These are phyloP conservation scores for Lontra canadensis DNA, from an alignment of 2,113 vertebrate genomes.

Conservation along the genomic window DNA sequence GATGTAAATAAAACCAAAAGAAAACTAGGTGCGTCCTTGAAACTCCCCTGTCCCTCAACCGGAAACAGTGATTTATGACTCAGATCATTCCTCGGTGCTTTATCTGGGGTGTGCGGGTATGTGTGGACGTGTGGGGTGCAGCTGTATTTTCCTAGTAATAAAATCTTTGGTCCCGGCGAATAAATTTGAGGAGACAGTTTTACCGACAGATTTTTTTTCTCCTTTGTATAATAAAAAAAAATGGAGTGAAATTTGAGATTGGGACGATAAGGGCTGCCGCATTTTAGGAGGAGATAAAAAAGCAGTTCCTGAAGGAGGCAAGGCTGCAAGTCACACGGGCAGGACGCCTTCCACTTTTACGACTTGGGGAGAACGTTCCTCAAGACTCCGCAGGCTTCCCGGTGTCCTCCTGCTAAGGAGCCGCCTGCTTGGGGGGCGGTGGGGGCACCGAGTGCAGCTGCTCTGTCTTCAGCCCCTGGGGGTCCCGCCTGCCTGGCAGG, in stretches of 20 bases:
- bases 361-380: background rate
- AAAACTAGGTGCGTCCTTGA: constrained; percentile 67
- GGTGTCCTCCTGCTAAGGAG: background rate
- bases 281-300: constrained; percentile 72
- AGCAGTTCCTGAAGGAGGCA: background rate
- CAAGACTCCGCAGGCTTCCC: background rate
- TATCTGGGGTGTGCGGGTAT: constrained; percentile 23
- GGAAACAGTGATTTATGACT: constrained; percentile 60
- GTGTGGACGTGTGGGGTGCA: background rate
- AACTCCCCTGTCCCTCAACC: constrained; percentile 31
- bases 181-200: constrained; percentile 81
- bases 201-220: constrained; percentile 71
- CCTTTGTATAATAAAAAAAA: constrained; percentile 69
- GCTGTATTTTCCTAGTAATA: constrained; percentile 78
- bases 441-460: fast-evolving
- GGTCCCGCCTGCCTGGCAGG: fast-evolving
- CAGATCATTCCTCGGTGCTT: constrained; percentile 53
- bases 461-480: background rate
- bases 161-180: constrained; percentile 76
- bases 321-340: background rate
- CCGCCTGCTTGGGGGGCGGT: fast-evolving
- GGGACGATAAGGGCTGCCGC: constrained; percentile 9
- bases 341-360: background rate
- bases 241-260: constrained; percentile 55
- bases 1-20: constrained; percentile 19